Percentiles rank a stretch among this genome's conserved stretches.
phyloP scores from a whole-genome alignment of 2,888 invertebrate genomes.

The Oscheius sp. region DNA sequence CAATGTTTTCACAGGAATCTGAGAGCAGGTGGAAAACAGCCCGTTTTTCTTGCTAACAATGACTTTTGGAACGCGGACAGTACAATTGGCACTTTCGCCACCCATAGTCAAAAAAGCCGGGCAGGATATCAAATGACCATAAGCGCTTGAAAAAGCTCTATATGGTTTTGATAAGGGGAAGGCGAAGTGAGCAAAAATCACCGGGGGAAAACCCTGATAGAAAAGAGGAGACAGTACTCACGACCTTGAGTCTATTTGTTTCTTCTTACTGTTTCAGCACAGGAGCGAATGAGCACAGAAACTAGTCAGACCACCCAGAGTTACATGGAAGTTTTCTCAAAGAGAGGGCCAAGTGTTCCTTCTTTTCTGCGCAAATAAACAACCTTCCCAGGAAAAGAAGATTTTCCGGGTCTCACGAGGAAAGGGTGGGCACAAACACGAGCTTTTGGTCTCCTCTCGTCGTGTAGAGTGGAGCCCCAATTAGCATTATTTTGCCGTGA shows the following conservation, averaged over 20 bases:
- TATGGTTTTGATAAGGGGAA: not conserved
- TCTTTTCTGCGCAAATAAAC: constrained; percentile 19
- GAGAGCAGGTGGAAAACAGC: no score
- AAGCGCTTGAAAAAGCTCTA: constrained; percentile 3
- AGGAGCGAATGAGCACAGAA: not conserved
- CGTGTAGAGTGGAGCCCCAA: no score
- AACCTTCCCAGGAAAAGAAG: not conserved
- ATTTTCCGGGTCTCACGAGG: constrained; percentile 22
- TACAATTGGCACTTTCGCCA: no score
- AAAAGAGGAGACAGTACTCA: no score
- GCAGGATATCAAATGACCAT: not conserved
- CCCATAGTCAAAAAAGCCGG: not conserved
- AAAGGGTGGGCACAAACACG: no score
- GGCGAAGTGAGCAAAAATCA: not conserved
- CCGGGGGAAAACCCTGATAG: not conserved
- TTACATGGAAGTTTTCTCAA: not conserved
- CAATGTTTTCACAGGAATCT: no score
- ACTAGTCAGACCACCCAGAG: constrained; percentile 19
- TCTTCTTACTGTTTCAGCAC: constrained; percentile 9
- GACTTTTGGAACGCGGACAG: no score
- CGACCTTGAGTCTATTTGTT: no score
- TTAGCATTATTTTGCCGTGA: no score
- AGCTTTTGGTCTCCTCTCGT: no score
- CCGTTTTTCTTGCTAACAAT: no score
- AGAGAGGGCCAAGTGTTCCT: not conserved